These are phyloP conservation scores for Cantharis lateralis DNA, from an alignment of 2,888 invertebrate genomes.

Conservation along the genomic window DNA sequence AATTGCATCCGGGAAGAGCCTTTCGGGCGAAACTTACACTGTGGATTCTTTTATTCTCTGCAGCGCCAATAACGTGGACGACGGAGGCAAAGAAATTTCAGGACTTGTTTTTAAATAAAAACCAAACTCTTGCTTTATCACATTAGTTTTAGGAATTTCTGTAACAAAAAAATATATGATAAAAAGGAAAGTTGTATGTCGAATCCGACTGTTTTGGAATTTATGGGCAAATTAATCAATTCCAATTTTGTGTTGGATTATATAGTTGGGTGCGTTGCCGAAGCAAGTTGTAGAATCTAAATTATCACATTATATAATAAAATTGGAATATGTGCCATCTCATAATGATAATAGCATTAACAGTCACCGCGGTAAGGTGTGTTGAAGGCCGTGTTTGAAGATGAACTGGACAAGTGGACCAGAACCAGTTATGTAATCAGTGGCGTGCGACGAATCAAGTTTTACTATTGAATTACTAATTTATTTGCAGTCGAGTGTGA, in stretches of 20 bases:
- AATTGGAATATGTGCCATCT: constrained; percentile 20
- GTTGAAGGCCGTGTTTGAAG: constrained; percentile 27
- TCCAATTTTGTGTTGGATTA: not conserved
- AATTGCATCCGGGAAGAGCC: constrained; percentile 14
- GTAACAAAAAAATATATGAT: constrained; percentile 39
- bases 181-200: not conserved
- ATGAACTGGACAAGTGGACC: constrained; percentile 29
- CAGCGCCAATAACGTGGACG: constrained; percentile 59
- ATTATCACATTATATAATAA: constrained; percentile 15
- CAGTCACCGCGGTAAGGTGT: constrained; percentile 17
- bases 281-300: constrained; percentile 12
- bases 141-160: constrained; percentile 53
- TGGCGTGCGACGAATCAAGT: constrained; percentile 18
- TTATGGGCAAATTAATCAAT: not conserved
- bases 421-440: constrained; percentile 26
- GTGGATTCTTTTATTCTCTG: constrained; percentile 62
- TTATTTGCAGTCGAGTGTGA: constrained; percentile 14
- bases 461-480: constrained; percentile 12
- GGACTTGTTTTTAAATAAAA: constrained; percentile 31
- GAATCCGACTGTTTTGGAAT: not conserved
- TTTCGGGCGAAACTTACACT: constrained; percentile 53
- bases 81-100: constrained; percentile 49
- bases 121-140: constrained; percentile 43
- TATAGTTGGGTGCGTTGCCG: constrained; percentile 12
- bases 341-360: constrained; percentile 16